Evolutionary conservation across 2,113 vertebrate genomes (phyloP).

Genomic region (Petroica traversi): DNA sequence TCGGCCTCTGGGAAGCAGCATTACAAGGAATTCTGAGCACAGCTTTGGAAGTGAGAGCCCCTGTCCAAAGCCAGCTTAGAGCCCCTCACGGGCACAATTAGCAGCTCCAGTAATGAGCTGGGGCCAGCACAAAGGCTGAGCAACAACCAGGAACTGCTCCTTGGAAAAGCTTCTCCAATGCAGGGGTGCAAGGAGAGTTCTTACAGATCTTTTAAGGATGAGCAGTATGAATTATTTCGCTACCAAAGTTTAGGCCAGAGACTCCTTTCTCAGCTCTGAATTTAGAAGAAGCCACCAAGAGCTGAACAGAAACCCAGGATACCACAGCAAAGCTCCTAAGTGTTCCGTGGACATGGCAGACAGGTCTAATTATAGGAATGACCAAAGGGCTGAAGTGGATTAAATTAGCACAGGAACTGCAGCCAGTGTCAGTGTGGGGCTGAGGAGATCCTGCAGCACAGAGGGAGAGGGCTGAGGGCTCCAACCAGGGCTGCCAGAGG

Average conservation of each 20-base stretch:
- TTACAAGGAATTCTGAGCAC: background rate
- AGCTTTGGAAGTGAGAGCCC: background rate
- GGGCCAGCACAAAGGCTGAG: background rate
- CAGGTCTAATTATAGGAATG: slow-evolving; percentile 55
- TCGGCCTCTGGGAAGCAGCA: background rate
- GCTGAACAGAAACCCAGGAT: background rate
- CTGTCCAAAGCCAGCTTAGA: background rate
- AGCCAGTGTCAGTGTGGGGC: background rate
- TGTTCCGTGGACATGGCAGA: background rate
- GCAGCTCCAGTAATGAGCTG: background rate
- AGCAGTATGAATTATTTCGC: background rate
- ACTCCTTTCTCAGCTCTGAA: background rate
- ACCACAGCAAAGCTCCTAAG: background rate
- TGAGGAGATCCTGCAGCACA: background rate
- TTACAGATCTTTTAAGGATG: background rate
- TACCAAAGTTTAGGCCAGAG: background rate
- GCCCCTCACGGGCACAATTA: background rate
- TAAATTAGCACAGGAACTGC: slow-evolving; percentile 38
- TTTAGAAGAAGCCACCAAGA: background rate
- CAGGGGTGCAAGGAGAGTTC: background rate
- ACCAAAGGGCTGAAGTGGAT: slow-evolving; percentile 52
- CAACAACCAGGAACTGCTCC: background rate
- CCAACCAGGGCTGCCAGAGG: background rate
- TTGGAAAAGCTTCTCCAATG: background rate
- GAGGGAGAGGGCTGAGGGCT: background rate